Conservation (phyloP, 2,113 vertebrate genomes). For the Phylloscopus whistleri region DNA sequence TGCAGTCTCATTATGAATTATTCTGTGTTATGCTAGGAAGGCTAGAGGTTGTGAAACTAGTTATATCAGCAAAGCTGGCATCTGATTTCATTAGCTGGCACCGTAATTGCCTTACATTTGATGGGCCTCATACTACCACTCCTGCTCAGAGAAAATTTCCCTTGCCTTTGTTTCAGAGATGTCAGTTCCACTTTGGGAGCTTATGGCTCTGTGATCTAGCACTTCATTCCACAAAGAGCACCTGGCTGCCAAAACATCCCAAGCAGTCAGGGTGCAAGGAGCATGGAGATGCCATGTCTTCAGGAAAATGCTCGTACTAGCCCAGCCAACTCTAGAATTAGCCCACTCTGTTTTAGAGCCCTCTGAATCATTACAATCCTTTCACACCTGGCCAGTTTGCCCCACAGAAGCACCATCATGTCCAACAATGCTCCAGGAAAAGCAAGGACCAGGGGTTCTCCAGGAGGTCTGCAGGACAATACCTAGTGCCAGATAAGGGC, state of each 20-base stretch:
- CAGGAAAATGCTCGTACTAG: neutral
- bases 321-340: neutral
- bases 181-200: neutral
- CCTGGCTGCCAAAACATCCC: neutral
- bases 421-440: neutral
- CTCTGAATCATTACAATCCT: neutral
- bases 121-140: neutral
- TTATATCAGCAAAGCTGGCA: slow-evolving; percentile 55
- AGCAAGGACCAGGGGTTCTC: neutral
- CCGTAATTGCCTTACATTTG: slow-evolving; percentile 39
- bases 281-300: neutral
- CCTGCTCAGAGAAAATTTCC: neutral
- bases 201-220: neutral
- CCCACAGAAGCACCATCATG: neutral
- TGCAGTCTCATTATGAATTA: slow-evolving; percentile 69
- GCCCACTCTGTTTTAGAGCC: neutral
- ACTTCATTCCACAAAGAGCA: neutral
- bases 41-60: slow-evolving; percentile 59
- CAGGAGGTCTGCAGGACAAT: neutral
- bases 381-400: neutral
- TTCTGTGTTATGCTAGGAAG: slow-evolving; percentile 62
- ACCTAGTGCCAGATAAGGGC: neutral
- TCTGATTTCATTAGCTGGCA: slow-evolving; percentile 60
- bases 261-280: neutral
- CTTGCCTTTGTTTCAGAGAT: neutral